These are phyloP conservation scores for Petrocephalus zakoni DNA, from an alignment of 2,113 vertebrate genomes.

Conservation along the genomic window DNA sequence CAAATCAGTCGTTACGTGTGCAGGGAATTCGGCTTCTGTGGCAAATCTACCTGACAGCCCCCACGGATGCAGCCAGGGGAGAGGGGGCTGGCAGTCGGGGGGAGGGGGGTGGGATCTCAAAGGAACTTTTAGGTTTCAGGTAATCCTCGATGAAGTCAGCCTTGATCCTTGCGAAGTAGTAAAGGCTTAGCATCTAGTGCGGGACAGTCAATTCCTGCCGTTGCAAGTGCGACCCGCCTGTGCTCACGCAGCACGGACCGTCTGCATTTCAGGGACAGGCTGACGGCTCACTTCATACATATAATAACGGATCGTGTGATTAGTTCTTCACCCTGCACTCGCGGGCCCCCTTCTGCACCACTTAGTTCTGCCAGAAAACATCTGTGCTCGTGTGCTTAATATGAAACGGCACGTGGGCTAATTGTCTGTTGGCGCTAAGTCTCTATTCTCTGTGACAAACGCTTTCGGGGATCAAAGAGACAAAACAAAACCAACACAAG, in stretches of 20 bases:
- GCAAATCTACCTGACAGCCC: conserved; percentile 63
- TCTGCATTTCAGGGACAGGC: conserved; percentile 33
- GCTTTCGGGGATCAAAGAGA: conserved; percentile 12
- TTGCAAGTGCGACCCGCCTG: conserved; percentile 35
- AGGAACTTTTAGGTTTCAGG: conserved; percentile 43
- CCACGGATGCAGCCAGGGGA: conserved; percentile 53
- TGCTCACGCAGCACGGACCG: conserved; percentile 22
- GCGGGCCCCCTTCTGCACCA: neutral
- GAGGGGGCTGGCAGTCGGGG: conserved; percentile 32
- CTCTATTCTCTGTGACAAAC: neutral
- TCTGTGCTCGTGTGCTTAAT: conserved; percentile 24
- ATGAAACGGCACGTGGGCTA: neutral
- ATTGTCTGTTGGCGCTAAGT: neutral
- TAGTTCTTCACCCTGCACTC: neutral
- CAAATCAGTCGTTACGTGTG: conserved; percentile 52
- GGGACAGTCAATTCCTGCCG: conserved; percentile 39
- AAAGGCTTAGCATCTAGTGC: conserved; percentile 31
- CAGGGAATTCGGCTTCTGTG: conserved; percentile 54
- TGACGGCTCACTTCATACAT: neutral
- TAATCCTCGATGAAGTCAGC: conserved; percentile 48
- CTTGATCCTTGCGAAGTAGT: conserved; percentile 26
- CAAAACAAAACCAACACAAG: neutral
- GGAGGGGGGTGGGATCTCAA: conserved; percentile 29
- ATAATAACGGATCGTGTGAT: neutral
- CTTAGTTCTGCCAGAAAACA: neutral